Percentiles rank a stretch among this genome's conserved stretches.
These are phyloP conservation scores for Cercopithecus mona DNA, from an alignment of 2,113 vertebrate genomes.

Conservation along the genomic window DNA sequence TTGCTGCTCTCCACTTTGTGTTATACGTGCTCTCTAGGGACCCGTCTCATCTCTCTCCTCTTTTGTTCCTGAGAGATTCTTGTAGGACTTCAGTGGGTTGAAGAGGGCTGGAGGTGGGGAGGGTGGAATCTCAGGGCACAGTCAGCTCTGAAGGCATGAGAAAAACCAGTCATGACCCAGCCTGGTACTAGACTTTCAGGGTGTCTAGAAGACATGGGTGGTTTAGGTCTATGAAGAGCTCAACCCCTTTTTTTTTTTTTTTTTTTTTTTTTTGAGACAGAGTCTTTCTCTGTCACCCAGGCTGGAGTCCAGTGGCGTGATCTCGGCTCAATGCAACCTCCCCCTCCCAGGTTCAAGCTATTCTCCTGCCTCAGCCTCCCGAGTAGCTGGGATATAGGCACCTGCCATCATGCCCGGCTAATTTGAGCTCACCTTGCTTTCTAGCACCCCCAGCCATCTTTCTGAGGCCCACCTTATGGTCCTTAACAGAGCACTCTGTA, in stretches of 20 bases:
- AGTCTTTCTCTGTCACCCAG: too few relatives aligned
- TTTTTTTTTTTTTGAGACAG: too few relatives aligned
- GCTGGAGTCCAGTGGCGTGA: too few relatives aligned
- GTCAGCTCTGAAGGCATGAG: background rate
- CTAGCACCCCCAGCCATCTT: background rate
- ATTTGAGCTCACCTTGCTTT: too few relatives aligned
- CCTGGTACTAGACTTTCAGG: background rate
- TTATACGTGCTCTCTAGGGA: background rate
- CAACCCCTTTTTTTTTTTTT: too few relatives aligned
- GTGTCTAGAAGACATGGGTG: background rate
- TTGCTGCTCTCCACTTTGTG: background rate
- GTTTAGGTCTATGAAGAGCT: background rate
- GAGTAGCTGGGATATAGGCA: too few relatives aligned
- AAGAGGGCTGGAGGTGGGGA: too few relatives aligned
- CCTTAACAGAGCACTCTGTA: background rate
- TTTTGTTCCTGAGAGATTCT: background rate
- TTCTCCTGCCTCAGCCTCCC: too few relatives aligned
- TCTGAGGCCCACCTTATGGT: background rate
- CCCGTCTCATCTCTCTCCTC: background rate
- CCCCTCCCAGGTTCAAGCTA: too few relatives aligned
- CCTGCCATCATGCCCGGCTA: too few relatives aligned
- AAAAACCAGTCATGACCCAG: accelerated
- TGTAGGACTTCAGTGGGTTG: accelerated
- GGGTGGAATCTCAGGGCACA: background rate
- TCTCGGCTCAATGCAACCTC: too few relatives aligned